These are phyloP conservation scores for Rhagonycha lutea DNA, from an alignment of 2,888 invertebrate genomes.

Conservation along the genomic window DNA sequence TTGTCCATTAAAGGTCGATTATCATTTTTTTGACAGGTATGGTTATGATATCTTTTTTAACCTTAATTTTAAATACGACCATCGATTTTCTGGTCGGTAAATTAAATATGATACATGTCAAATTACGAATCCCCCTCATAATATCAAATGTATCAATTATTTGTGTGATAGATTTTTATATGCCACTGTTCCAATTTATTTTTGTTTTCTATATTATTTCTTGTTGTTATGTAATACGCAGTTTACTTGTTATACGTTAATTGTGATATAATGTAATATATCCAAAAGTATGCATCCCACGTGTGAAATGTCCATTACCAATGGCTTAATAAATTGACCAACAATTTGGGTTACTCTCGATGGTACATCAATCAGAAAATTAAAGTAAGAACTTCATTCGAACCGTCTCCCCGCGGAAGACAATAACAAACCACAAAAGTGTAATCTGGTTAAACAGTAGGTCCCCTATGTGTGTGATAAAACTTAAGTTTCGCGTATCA, in stretches of 20 bases:
- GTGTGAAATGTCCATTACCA: neutral
- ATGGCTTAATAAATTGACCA: neutral
- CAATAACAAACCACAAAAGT: too few relatives aligned
- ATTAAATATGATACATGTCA: too few relatives aligned
- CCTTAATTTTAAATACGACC: neutral
- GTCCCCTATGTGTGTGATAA: too few relatives aligned
- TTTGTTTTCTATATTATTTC: neutral
- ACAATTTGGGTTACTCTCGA: neutral
- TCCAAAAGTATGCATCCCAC: neutral
- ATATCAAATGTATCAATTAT: too few relatives aligned
- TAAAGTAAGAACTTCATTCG: too few relatives aligned
- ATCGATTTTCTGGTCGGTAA: too few relatives aligned
- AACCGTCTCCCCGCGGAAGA: too few relatives aligned
- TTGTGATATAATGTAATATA: neutral
- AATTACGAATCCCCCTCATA: neutral
- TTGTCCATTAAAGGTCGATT: neutral
- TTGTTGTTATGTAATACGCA: neutral
- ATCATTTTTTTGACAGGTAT: neutral
- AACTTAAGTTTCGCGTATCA: too few relatives aligned
- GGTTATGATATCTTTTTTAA: neutral
- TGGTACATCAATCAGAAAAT: neutral
- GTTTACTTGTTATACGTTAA: neutral
- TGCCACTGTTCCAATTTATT: neutral
- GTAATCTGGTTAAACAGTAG: too few relatives aligned
- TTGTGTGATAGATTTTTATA: too few relatives aligned